Evolutionary conservation across 2,113 vertebrate species (phyloP).

Genomic region (Tachysurus vachellii): DNA sequence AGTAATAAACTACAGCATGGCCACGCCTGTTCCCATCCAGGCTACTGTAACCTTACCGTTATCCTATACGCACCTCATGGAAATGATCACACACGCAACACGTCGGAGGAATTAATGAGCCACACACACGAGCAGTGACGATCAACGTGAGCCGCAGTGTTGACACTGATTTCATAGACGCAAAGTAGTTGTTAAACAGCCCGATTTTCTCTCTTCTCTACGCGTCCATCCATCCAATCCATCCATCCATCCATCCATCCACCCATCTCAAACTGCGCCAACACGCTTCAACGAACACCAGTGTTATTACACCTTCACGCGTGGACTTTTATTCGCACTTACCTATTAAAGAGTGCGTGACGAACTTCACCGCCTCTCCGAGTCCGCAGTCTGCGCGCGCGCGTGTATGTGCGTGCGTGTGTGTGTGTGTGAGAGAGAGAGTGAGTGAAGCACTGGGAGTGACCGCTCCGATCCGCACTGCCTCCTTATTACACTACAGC

Average conservation of each 20-base stretch:
- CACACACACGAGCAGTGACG: not conserved
- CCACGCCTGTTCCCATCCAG: conserved; percentile 75
- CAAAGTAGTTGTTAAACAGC: conserved; percentile 19
- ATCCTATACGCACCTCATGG: conserved; percentile 12
- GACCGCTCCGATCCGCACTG: conserved; percentile 74
- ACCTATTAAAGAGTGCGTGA: conserved; percentile 51
- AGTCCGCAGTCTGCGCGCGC: conserved; percentile 41
- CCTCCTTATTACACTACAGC: conserved; percentile 51
- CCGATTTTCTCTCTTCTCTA: not conserved
- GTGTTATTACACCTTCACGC: not conserved
- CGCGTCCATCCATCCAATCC: not conserved
- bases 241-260: not conserved
- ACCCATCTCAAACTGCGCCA: not conserved
- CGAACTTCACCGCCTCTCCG: conserved; percentile 53
- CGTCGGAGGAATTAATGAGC: not conserved
- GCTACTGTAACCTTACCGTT: conserved; percentile 55
- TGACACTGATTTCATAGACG: conserved; percentile 20
- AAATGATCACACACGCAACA: not conserved
- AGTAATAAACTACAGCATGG: conserved; percentile 39
- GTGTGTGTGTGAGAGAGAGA: not conserved
- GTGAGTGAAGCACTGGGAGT: conserved; percentile 62
- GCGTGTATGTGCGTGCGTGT: not conserved
- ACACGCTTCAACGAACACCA: not conserved
- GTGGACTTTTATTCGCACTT: conserved; percentile 39
- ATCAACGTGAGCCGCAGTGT: not conserved